Evolutionary conservation across 2,888 invertebrate genomes (phyloP).

Genomic region (Microchrysa polita): DNA sequence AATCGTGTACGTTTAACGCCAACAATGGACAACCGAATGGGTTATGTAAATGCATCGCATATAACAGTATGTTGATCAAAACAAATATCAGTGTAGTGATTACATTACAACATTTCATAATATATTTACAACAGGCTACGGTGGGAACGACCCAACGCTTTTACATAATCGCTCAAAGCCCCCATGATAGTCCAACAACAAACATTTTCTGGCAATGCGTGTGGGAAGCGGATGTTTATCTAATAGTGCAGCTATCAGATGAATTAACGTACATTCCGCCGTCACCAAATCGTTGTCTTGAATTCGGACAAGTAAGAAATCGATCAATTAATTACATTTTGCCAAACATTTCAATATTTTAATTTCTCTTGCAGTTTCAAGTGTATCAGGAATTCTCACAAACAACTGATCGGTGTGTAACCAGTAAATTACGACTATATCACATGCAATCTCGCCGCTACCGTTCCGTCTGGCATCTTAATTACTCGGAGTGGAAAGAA

Average conservation of each 20-base stretch:
- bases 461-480: conserved; percentile 82
- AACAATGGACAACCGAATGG: conserved; percentile 81
- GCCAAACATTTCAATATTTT: not conserved
- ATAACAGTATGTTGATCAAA: conserved; percentile 74
- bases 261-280: conserved; percentile 72
- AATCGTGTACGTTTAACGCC: conserved; percentile 86
- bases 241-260: conserved; percentile 81
- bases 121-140: conserved; percentile 73
- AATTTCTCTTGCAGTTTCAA: conserved; percentile 68
- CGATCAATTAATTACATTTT: not conserved
- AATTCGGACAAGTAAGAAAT: conserved; percentile 73
- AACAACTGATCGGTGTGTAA: conserved; percentile 71
- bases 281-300: conserved; percentile 68
- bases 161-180: conserved; percentile 75
- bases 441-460: conserved; percentile 68
- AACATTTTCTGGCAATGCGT: conserved; percentile 87
- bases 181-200: conserved; percentile 60
- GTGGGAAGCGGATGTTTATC: conserved; percentile 87
- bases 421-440: conserved; percentile 70
- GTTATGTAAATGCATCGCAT: conserved; percentile 93
- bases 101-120: no score
- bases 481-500: conserved; percentile 79
- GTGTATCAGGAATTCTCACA: conserved; percentile 77
- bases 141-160: conserved; percentile 85
- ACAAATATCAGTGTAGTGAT: no score